Evolutionary conservation across 2,888 invertebrate species (phyloP), one percentile per base, ranked within the genome.

Genomic region (Brachypterus glaber): DNA sequence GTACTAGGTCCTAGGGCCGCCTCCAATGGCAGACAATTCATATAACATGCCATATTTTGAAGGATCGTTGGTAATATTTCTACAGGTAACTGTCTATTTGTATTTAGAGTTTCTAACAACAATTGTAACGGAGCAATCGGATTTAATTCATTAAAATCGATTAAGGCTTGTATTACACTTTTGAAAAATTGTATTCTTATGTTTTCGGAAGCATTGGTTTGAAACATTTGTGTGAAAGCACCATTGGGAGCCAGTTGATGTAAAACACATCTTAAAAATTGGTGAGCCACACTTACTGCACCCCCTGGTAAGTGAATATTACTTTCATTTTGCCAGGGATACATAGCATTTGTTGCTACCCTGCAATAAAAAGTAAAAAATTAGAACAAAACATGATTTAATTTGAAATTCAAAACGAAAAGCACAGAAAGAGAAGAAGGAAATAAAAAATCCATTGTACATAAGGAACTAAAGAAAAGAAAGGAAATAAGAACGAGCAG

Each of bases 161-260:
- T 77, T 50, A 98, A 71, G 1, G 96, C 89, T 55, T 87, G 82
- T 1, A 92, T 88, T 43, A 98, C 85, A 54, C 92, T 93, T 62
- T 86, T 88, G 71, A 96, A 93, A 61, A 96, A 92, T 62, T 86
- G 82, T 49, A 79, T 75, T 8, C 87, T 76, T 30, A 77, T 74
- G 44, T 74, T 72, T 53, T 82, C 84, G 79, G 65, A 9, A 60
- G 87, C 81, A 57, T 86, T 79, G 9, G 89, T 89, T 64, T 91
- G 82, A 64, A 97, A 95, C 60, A 98, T 80, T 69, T 97, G 96
- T 47, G 89, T 74, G 64, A 97, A 97, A 43, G 98, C 87, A 47
- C 95, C 93, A 65, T 97, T 93, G 0, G 95, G 93, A 1, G 96
- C 92, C 37, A 98, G 71, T 67, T 97, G 95, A 61, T 98, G 97